Conservation (phyloP, 2,888 invertebrate species). For the Aporophyla nigra region DNA sequence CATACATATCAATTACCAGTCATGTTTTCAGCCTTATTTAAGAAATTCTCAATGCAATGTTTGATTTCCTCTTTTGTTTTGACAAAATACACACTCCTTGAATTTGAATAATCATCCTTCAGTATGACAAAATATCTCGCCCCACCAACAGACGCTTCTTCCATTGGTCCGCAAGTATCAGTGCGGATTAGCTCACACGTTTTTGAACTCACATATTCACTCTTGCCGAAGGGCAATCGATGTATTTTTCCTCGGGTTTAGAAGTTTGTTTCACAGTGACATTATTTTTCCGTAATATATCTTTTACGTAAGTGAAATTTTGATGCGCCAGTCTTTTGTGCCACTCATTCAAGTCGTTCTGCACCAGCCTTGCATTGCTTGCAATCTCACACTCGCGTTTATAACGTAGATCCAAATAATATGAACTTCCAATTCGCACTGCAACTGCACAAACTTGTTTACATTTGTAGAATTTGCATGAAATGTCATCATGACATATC, state of each 20-base stretch:
- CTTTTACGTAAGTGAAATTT: not conserved
- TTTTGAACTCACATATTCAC: not conserved
- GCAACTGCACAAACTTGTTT: not conserved
- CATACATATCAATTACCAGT: slow-evolving; percentile 3
- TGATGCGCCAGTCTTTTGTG: not conserved
- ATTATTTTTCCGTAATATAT: not conserved
- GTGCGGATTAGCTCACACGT: not conserved
- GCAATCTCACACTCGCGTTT: no score
- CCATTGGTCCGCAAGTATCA: slow-evolving; percentile 5
- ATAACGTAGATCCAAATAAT: no score
- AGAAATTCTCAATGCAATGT: not conserved
- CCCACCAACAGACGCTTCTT: not conserved
- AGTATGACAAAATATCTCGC: not conserved
- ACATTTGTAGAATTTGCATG: slow-evolving; percentile 51
- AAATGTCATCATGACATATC: slow-evolving; percentile 29
- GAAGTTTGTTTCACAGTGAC: not conserved
- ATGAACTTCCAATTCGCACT: not conserved
- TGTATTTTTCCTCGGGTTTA: not conserved
- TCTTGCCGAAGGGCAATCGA: not conserved
- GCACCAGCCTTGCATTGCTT: no score
- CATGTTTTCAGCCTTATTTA: not conserved
- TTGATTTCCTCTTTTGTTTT: not conserved
- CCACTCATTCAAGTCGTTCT: no score
- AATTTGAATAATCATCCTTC: not conserved
- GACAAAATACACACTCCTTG: not conserved